Evolutionary conservation across 2,888 invertebrate genomes (phyloP).

Genomic region (Brenthis daphne): DNA sequence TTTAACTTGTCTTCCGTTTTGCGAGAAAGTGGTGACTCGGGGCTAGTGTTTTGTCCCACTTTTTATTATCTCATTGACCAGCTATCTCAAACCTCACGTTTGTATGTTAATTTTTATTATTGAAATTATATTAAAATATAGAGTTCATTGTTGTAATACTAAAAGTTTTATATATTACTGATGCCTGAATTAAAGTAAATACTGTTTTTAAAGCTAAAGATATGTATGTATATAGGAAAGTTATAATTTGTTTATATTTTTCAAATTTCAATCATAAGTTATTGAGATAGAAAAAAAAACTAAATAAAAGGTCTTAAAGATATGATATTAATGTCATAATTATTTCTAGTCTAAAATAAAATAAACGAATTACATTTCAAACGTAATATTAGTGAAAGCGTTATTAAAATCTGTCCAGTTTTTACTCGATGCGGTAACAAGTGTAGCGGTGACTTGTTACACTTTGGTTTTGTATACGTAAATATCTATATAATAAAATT

Average conservation of each 20-base stretch:
- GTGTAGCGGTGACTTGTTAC: constrained; percentile 8
- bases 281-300: no score
- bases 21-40: constrained; percentile 34
- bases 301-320: no score
- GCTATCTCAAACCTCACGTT: background rate
- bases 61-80: constrained; percentile 6
- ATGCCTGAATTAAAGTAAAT: no score
- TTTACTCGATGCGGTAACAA: constrained; percentile 25
- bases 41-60: constrained; percentile 9
- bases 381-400: constrained; percentile 26
- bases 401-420: constrained; percentile 21
- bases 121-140: no score
- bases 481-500: background rate
- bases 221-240: no score
- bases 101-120: background rate
- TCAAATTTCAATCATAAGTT: no score
- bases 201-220: no score
- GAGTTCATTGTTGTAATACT: no score
- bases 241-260: no score
- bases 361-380: constrained; percentile 3
- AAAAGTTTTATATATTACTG: no score
- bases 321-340: no score
- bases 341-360: background rate
- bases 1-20: constrained; percentile 37
- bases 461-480: background rate